Base-by-base conservation (phyloP, 2,888 invertebrate genomes). In the Rhyacophila evoluta region DNA sequence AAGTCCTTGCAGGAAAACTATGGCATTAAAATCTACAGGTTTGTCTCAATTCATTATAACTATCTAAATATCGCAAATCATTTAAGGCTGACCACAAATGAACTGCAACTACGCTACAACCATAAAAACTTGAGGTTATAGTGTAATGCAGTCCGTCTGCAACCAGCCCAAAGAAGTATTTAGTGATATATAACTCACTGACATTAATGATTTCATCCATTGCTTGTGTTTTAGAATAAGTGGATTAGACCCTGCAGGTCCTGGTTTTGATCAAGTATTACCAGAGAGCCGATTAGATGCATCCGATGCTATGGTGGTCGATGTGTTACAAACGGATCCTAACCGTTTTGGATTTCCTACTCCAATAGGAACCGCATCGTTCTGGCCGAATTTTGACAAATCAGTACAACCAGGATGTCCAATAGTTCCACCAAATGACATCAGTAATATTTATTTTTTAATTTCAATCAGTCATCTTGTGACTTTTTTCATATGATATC, bases 201-300 rank as follows among this genome's bases (percentile, higher is more conserved):
- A n/a, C n/a, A n/a, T n/a, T n/a, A n/a, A n/a, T n/a, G n/a, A n/a
- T n/a, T n/a, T n/a, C n/a, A n/a, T n/a, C n/a, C n/a, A n/a, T n/a
- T n/a, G n/a, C n/a, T n/a, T n/a, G n/a, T n/a, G n/a, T n/a, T n/a
- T n/a, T 27, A 77, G 77, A 55, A 77, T 77, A 29, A 72, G 12
- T 33, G 77, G 55, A 15, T 55, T 77, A 37, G 77, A 77, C 55
- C 77, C 77, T n/a, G 77, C 77, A 0, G 77, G 77, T 72, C 77
- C 77, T 5, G 71, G 41, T 6, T 77, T 77, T 72, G 41, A 77
- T 55, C 72, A 68, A 12, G 12, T 72, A 8, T 15, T 36, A 1
- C 3, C 41, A 12, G 19, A 15, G 10, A 72, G 29, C 11, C 77
- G 77, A n/a, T 27, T 77, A 11, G 72, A 72, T 8, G 55, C 77